Percentiles rank a stretch among this genome's conserved stretches.
phyloP scores from a whole-genome alignment of 2,888 invertebrate genomes.

The Argyresthia goedartella region DNA sequence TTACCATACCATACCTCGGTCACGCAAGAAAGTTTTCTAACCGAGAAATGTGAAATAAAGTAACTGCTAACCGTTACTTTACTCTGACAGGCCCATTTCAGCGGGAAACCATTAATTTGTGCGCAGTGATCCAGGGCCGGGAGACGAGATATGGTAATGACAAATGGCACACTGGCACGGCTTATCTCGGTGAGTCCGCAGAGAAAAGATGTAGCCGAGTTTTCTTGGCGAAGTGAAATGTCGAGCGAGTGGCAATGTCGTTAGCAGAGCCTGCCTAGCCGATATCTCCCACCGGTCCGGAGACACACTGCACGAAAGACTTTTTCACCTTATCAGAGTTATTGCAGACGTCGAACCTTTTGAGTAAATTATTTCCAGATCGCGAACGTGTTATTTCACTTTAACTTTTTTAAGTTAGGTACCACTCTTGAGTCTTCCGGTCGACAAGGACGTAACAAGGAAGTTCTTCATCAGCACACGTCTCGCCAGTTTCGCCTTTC shows the following conservation, averaged over 20 bases:
- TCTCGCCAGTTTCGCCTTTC: slow-evolving; percentile 30
- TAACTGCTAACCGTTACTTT: slow-evolving; percentile 1
- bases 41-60: neutral
- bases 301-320: slow-evolving; percentile 20
- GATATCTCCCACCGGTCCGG: slow-evolving; percentile 31
- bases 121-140: slow-evolving; percentile 19
- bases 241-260: slow-evolving; percentile 29
- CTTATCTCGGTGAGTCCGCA: slow-evolving; percentile 36
- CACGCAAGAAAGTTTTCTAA: slow-evolving; percentile 23
- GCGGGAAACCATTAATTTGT: slow-evolving; percentile 23
- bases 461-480: too few species aligned
- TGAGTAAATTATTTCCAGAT: slow-evolving; percentile 14
- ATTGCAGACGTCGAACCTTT: slow-evolving; percentile 21
- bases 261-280: slow-evolving; percentile 38
- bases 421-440: too few species aligned
- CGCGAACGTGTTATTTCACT: neutral
- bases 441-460: too few species aligned
- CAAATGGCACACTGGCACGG: slow-evolving; percentile 37
- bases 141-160: slow-evolving; percentile 45
- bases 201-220: slow-evolving; percentile 38
- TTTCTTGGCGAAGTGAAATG: slow-evolving; percentile 39
- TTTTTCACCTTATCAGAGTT: slow-evolving; percentile 25
- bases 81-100: slow-evolving; percentile 4
- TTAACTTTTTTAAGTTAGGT: too few species aligned
- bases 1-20: slow-evolving; percentile 33